Evolutionary conservation across 2,113 vertebrate species (phyloP), one percentile per base, ranked within the genome.

Genomic region (Lepisosteus oculatus): DNA sequence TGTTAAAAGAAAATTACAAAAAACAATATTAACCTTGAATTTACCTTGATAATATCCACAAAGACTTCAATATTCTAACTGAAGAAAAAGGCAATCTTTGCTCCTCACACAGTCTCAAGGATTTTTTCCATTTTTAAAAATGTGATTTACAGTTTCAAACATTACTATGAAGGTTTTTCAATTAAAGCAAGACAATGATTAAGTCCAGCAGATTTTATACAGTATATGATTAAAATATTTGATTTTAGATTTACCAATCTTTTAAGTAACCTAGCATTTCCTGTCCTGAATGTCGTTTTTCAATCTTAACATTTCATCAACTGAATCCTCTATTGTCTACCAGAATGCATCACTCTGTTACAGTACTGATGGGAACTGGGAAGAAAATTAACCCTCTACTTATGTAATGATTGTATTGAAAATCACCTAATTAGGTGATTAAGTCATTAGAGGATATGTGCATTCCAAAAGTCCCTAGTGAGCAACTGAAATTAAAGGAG

Each of bases 401-500:
- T 91, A 80, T 86, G 85, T 83, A 79, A 83, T 85, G 79, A 90
- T 88, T 85, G 88, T 85, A 88, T 92, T 86, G 90, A 93, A 92
- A 93, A 87, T 90, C 89, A 85, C 85, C 93, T 96, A 95, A 97
- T 96, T 93, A 96, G 88, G 90, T 85, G 90, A 96, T 98, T 96
- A 97, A 97, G 93, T 95, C 93, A 95, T 95, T 96, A 95, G 92
- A 89, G 83, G 78, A 84, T 84, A 85, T 81, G 83, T 67, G 73
- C 86, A 86, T 93, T 90, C 94, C 91, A 92, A 94, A 94, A 92
- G 91, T 82, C 81, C 78, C 84, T 78, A 80, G 83, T 88, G 91
- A 92, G 85, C 81, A 87, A 85, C 86, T 92, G 89, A 90, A 93
- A 95, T 93, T 88, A 92, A 91, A 94, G 89, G 80, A 89, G 90